Conservation (phyloP, 2,888 invertebrate species). For the Andrena flavipes region DNA sequence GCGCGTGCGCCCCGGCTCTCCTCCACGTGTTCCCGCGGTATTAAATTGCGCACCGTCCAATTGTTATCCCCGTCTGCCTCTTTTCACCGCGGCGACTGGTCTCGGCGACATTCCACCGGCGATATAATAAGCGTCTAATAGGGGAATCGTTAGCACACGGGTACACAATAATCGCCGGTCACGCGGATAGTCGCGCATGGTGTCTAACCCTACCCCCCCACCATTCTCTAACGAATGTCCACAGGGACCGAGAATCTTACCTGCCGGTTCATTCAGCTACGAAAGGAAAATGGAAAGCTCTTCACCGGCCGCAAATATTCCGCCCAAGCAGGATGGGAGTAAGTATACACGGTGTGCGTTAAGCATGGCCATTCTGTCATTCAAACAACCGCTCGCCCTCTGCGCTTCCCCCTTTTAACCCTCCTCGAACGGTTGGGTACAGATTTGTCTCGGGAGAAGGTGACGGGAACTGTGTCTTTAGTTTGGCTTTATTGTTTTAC, state of each 20-base stretch:
- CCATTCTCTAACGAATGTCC: slow-evolving; percentile 35
- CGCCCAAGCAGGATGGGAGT: slow-evolving; percentile 73
- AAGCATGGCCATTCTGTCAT: neutral
- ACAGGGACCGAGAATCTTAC: slow-evolving; percentile 80
- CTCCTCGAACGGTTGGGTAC: neutral
- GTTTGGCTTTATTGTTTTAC: no score
- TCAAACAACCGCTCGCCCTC: neutral
- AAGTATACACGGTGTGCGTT: slow-evolving; percentile 40
- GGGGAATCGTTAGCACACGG: slow-evolving; percentile 42
- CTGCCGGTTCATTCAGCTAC: slow-evolving; percentile 78
- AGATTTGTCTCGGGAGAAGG: no score
- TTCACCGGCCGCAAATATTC: slow-evolving; percentile 80
- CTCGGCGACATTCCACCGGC: slow-evolving; percentile 33
- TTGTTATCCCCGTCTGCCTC: slow-evolving; percentile 36
- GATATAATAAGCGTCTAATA: slow-evolving; percentile 55
- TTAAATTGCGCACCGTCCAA: slow-evolving; percentile 42
- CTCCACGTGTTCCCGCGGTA: slow-evolving; percentile 32
- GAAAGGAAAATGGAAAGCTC: slow-evolving; percentile 79
- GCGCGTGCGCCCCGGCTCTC: slow-evolving; percentile 4
- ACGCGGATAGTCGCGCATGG: slow-evolving; percentile 28
- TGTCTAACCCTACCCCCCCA: neutral
- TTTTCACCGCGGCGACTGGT: neutral
- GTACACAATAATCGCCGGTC: slow-evolving; percentile 55
- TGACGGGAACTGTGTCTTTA: no score
- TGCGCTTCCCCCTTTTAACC: no score